Evolutionary conservation across 2,888 invertebrate genomes (phyloP).

Genomic region (Crioceris asparagi): DNA sequence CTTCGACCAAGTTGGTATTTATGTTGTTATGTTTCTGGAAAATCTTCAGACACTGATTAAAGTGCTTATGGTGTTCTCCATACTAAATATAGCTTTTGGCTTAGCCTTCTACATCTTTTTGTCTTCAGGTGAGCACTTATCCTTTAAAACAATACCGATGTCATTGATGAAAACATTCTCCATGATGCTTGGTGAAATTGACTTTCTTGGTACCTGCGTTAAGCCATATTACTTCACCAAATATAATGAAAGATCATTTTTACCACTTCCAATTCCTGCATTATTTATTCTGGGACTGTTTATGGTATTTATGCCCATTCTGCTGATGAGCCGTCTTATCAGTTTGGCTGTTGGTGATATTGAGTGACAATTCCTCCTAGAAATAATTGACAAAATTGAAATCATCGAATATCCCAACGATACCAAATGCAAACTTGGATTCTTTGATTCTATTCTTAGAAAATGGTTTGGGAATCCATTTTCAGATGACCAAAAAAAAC

Average conservation of each 20-base stretch:
- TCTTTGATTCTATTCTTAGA: conserved; percentile 58
- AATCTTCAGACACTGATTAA: conserved; percentile 78
- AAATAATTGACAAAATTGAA: conserved; percentile 68
- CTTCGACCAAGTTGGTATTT: conserved; percentile 76
- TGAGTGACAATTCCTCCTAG: conserved; percentile 66
- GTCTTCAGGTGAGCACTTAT: conserved; percentile 68
- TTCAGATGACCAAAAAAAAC: conserved; percentile 54
- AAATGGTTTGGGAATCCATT: conserved; percentile 77
- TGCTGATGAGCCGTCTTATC: conserved; percentile 84
- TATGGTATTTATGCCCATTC: conserved; percentile 85
- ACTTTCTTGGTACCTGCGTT: conserved; percentile 78
- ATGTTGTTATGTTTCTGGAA: conserved; percentile 90
- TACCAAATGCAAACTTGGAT: conserved; percentile 62
- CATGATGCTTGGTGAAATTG: conserved; percentile 88
- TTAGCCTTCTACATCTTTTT: conserved; percentile 75
- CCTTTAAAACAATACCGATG: conserved; percentile 67
- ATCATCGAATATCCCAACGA: conserved; percentile 75
- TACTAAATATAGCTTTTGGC: conserved; percentile 83
- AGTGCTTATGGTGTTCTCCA: conserved; percentile 79
- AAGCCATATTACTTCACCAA: conserved; percentile 42
- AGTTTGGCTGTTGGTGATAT: conserved; percentile 93
- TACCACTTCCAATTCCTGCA: conserved; percentile 65
- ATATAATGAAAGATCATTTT: conserved; percentile 33
- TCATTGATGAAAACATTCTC: conserved; percentile 72
- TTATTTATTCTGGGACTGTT: conserved; percentile 71